A percentile compares a stretch with the other conserved stretches of the same genome.
phyloP scores from a whole-genome alignment of 2,113 vertebrate species.

The Murina feae region DNA sequence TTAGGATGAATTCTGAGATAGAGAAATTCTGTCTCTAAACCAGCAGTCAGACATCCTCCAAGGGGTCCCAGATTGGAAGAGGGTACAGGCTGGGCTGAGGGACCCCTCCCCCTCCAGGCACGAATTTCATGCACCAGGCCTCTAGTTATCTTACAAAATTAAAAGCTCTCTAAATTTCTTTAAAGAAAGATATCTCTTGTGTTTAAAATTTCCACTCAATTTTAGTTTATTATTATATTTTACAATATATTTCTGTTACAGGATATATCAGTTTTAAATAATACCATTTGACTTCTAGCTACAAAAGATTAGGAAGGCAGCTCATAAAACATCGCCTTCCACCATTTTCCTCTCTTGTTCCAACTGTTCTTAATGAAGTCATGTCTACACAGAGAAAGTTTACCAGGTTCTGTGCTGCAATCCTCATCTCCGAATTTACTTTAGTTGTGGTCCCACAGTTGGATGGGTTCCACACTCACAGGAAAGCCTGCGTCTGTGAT shows the following conservation, averaged over 20 bases:
- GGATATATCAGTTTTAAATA: not conserved
- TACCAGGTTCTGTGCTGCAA: not conserved
- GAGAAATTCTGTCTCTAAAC: no score
- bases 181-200: not conserved
- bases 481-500: rapidly evolving
- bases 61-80: no score
- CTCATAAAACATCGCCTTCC: not conserved
- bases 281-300: not conserved
- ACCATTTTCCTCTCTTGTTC: no score
- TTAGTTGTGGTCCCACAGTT: not conserved
- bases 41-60: no score
- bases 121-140: no score
- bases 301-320: not conserved
- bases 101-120: no score
- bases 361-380: not conserved
- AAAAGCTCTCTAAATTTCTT: not conserved
- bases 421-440: not conserved
- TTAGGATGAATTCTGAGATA: no score
- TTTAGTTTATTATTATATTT: not conserved
- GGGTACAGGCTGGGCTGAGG: no score
- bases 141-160: not conserved
- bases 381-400: not conserved
- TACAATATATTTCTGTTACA: not conserved
- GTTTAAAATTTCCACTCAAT: not conserved
- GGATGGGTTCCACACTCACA: not conserved